Evolutionary conservation across 2,888 invertebrate genomes (phyloP).

Genomic region (Aphrophora alni): DNA sequence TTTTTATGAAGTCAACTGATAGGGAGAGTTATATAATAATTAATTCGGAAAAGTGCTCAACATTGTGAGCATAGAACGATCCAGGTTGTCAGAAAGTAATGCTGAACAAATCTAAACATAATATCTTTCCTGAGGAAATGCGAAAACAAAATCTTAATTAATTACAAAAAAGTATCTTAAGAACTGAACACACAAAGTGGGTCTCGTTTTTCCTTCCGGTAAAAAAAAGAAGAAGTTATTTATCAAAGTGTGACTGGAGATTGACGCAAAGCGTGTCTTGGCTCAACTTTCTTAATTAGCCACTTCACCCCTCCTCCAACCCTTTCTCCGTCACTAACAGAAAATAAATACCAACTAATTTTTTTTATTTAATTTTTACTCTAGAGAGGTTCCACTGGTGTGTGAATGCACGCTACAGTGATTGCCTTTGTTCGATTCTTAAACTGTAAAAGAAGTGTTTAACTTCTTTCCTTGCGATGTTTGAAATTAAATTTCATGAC

Average conservation of each 20-base stretch:
- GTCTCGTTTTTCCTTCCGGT: not conserved
- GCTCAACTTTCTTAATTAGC: slow-evolving; percentile 6
- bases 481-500: not conserved
- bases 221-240: not conserved
- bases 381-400: not conserved
- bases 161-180: not conserved
- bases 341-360: not conserved
- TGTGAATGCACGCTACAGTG: not conserved
- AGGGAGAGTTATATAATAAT: too few relatives aligned
- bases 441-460: not conserved
- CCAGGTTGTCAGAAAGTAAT: not conserved
- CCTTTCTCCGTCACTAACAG: not conserved
- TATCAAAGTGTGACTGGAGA: not conserved
- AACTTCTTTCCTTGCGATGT: not conserved
- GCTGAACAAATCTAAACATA: not conserved
- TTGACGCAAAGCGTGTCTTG: not conserved
- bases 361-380: not conserved
- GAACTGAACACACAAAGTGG: not conserved
- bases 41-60: not conserved
- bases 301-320: not conserved
- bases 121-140: too few relatives aligned
- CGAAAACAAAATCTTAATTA: not conserved
- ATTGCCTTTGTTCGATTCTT: not conserved
- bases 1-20: too few relatives aligned
- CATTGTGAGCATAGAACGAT: not conserved